Conservation (phyloP, 2,113 vertebrate species). For the Carassius gibelio region DNA sequence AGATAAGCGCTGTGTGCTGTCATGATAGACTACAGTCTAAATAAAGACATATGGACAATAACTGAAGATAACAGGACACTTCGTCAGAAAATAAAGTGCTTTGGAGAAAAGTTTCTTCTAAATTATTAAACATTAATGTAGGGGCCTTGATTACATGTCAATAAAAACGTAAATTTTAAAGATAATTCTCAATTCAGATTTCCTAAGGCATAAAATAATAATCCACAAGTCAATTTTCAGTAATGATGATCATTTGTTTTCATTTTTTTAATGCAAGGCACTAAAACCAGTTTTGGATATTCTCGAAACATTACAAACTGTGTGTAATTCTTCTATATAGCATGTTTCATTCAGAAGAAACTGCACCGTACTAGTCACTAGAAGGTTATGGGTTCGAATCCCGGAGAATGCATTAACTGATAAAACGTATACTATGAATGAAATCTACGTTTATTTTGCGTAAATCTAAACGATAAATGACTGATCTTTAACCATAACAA, state of each 20-base stretch:
- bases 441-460: not conserved
- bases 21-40: not conserved
- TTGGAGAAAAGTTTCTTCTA: no score
- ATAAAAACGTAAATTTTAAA: not conserved
- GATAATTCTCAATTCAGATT: not conserved
- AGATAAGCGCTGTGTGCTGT: slow-evolving; percentile 19
- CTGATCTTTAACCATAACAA: not conserved
- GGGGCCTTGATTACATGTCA: no score
- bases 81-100: not conserved
- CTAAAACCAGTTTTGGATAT: not conserved
- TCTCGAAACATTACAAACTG: not conserved
- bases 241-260: not conserved
- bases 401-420: not conserved
- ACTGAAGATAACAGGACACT: not conserved
- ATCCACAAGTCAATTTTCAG: not conserved
- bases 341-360: not conserved
- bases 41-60: slow-evolving; percentile 56
- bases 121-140: no score
- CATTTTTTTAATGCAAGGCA: not conserved
- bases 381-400: not conserved
- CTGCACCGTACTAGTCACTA: not conserved
- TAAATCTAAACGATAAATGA: not conserved
- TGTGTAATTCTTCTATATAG: not conserved
- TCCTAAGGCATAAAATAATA: not conserved
- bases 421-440: not conserved